Base-by-base conservation (phyloP, 2,888 invertebrate genomes). In the Mylabris sibirica region DNA sequence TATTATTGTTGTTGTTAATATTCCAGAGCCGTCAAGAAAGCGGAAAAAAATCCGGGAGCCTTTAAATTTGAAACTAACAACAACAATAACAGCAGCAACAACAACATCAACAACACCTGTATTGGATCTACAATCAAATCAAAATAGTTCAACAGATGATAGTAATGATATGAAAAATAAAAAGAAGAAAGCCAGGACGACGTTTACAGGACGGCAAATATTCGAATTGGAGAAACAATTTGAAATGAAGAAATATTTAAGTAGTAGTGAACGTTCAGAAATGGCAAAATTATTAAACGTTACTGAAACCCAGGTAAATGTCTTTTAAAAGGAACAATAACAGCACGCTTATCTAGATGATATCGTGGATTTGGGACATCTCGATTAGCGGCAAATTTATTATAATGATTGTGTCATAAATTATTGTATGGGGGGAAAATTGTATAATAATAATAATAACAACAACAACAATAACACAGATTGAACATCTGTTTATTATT, bases 221-320 rank as follows among this genome's bases (percentile, higher is more conserved):
- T 98, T 97, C 86, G 98, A 98, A 86, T 88, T 98, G 84, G 98
- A 98, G 87, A 95, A 96, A 82, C 93, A 97, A 86, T 98, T 98
- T 83, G 98, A 97, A 84, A 89, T 94, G 78, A 98, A 98, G 88
- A 98, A 98, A 87, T 98, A 98, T 86, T 89, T 98, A 73, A 97
- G 96, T 75, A 97, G 97, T 26, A 95, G 95, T 72, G 98, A 98
- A 85, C 86, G 98, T 75, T 93, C 96, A 41, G 97, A 97, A 78
- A 95, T 98, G 95, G 97, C 98, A 26, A 94, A 95, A 79, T 87
- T 96, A 72, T 89, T 98, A 68, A 95, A 94, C 84, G 98, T 98
- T 72, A 98, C 98, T 0, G 98, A 98, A 87, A 97, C 97, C 49
- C 98, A 98, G 94, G 97, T 97, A 83, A 86, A n/a, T 35, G 9